Evolutionary conservation across 2,888 invertebrate genomes (phyloP).

Genomic region (Chrysolina oricalcia): DNA sequence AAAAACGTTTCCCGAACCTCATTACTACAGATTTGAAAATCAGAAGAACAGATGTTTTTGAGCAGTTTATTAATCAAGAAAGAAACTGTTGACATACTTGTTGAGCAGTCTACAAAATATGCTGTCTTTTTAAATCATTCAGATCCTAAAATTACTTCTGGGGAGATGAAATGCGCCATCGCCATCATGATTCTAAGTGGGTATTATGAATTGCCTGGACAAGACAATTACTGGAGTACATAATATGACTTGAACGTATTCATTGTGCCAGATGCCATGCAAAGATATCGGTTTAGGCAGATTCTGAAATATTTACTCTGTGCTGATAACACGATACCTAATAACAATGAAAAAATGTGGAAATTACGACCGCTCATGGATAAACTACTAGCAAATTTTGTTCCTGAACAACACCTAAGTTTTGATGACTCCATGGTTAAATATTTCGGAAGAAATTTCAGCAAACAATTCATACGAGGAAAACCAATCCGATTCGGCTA

Average conservation of each 20-base stretch:
- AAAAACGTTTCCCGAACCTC: conserved; percentile 1
- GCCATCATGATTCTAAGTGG: too few relatives aligned
- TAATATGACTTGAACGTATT: conserved; percentile 28
- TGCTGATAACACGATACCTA: conserved; percentile 29
- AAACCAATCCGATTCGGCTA: conserved; percentile 12
- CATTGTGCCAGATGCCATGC: conserved; percentile 29
- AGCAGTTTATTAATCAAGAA: conserved; percentile 30
- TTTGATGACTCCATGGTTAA: conserved; percentile 16
- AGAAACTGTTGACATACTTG: conserved; percentile 27
- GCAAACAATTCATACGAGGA: conserved; percentile 24
- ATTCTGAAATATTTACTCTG: too few relatives aligned
- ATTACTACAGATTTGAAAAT: conserved; percentile 13
- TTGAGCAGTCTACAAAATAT: conserved; percentile 35
- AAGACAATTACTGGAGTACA: conserved; percentile 29
- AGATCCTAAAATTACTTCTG: too few relatives aligned
- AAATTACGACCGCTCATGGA: conserved; percentile 21
- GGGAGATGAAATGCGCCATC: too few relatives aligned
- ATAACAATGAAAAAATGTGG: conserved; percentile 29
- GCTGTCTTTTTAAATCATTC: too few relatives aligned
- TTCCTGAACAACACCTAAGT: conserved; percentile 16
- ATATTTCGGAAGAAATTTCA: conserved; percentile 16
- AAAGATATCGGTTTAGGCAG: neutral
- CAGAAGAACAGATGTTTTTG: conserved; percentile 27
- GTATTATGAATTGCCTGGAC: too few relatives aligned
- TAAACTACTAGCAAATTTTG: conserved; percentile 10